Evolutionary conservation across 2,797 vertebrate species (phyloP).

Genomic region (Avahi laniger): DNA sequence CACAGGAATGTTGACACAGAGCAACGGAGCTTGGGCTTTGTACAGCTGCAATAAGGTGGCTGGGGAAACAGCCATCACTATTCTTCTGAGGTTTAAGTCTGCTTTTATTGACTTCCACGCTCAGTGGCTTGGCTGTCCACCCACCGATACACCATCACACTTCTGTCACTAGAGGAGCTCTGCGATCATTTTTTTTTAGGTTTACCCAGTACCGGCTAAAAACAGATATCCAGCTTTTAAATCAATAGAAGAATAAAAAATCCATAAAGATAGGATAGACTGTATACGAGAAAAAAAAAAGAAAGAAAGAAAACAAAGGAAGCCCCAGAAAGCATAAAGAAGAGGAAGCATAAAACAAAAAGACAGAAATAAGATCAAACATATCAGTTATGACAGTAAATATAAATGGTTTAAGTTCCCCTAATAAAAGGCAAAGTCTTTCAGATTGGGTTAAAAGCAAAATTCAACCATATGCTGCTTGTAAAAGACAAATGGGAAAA

Average conservation of each 20-base stretch:
- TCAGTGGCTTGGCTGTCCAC: not conserved
- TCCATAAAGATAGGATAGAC: not conserved
- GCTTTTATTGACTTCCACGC: not conserved
- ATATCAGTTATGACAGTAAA: conserved; percentile 53
- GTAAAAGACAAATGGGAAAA: conserved; percentile 8
- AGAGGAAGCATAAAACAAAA: conserved; percentile 58
- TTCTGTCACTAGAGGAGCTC: not conserved
- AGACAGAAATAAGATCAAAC: conserved; percentile 52
- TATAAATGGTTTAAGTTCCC: conserved; percentile 66
- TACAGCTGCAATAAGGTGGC: not conserved
- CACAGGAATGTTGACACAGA: not conserved
- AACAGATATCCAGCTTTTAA: conserved; percentile 56
- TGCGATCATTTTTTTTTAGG: conserved; percentile 17
- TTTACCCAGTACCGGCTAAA: conserved; percentile 22
- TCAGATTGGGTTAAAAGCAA: conserved; percentile 64
- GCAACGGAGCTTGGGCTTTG: not conserved
- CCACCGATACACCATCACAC: not conserved
- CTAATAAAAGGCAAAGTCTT: conserved; percentile 69
- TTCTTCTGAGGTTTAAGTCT: not conserved
- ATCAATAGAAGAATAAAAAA: not conserved
- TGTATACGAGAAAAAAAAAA: not conserved
- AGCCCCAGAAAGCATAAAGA: conserved; percentile 46
- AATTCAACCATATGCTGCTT: conserved; percentile 39
- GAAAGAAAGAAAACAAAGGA: conserved; percentile 26
- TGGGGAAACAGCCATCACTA: not conserved